Conservation (phyloP, 2,888 invertebrate species). For the Stenolophus ochropezus region DNA sequence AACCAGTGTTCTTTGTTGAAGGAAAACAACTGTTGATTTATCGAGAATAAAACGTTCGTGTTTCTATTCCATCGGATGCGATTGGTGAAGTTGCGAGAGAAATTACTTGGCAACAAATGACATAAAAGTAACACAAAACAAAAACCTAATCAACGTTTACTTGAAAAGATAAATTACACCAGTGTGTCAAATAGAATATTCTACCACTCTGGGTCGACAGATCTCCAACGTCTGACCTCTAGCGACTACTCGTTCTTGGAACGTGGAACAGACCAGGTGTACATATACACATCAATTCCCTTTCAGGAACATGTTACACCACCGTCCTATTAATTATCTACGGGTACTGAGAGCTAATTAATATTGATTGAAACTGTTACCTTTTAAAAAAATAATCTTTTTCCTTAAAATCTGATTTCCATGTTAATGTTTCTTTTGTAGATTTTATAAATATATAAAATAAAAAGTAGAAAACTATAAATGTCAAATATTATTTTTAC, state of each 20-base stretch:
- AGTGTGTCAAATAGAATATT: not conserved
- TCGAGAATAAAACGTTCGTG: not conserved
- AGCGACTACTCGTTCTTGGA: no score
- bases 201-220: not conserved
- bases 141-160: constrained; percentile 15
- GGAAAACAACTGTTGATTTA: constrained; percentile 10
- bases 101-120: constrained; percentile 3
- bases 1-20: not conserved
- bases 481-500: no score
- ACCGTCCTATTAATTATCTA: not conserved
- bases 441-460: no score
- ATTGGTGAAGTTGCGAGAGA: not conserved
- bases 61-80: not conserved
- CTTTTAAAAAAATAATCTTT: not conserved
- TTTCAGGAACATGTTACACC: not conserved
- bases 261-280: not conserved
- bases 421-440: not conserved
- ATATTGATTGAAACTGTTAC: not conserved
- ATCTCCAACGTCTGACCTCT: not conserved
- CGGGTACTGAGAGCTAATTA: not conserved
- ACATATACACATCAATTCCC: not conserved
- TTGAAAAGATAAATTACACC: not conserved
- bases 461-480: no score
- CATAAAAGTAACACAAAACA: not conserved
- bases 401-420: not conserved